Evolutionary conservation across 2,113 vertebrate species (phyloP).

Genomic region (Saccopteryx bilineata): DNA sequence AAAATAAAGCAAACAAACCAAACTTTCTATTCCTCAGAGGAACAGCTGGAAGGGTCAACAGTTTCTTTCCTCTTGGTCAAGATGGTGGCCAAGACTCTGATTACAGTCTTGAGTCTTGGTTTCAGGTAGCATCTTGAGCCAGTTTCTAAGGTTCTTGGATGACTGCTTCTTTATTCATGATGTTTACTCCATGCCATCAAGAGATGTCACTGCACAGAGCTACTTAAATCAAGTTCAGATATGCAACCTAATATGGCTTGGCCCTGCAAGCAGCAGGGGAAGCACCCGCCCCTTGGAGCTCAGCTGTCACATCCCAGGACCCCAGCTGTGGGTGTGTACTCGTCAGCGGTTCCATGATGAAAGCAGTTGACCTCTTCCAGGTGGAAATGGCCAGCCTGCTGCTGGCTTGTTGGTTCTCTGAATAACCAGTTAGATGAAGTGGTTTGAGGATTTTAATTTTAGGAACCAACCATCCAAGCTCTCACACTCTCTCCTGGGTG

Average conservation of each 20-base stretch:
- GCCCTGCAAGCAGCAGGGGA: rapidly evolving
- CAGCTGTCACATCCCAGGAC: not conserved
- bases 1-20: not conserved
- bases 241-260: not conserved
- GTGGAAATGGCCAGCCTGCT: not conserved
- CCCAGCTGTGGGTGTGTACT: not conserved
- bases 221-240: not conserved
- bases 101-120: not conserved
- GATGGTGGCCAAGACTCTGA: not conserved
- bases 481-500: not conserved
- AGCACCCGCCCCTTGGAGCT: rapidly evolving
- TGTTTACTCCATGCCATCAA: not conserved
- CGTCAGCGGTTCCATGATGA: rapidly evolving
- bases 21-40: not conserved
- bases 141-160: conserved; percentile 31
- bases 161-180: conserved; percentile 82
- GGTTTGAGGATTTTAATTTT: not conserved
- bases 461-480: too few species aligned
- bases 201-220: not conserved
- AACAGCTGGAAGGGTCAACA: not conserved
- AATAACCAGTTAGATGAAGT: not conserved
- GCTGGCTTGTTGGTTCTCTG: too few species aligned
- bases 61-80: not conserved
- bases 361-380: not conserved
- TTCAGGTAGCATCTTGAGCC: not conserved